Evolutionary conservation across 2,113 vertebrate species (phyloP).

Genomic region (Gallinago media): DNA sequence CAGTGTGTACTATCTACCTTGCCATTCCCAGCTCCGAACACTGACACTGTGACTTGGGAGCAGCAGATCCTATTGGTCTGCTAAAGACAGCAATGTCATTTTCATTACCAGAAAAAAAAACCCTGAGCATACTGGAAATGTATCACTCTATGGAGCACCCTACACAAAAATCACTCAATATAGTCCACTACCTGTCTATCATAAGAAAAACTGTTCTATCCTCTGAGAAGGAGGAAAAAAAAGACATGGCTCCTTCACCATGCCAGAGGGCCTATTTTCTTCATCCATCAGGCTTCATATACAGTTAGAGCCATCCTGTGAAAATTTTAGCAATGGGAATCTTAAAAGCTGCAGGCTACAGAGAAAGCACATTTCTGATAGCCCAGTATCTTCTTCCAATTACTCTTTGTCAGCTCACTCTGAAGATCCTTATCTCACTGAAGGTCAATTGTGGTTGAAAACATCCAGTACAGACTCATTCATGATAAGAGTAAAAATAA

Average conservation of each 20-base stretch:
- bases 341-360: constrained; percentile 59
- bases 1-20: background rate
- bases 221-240: background rate
- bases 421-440: constrained; percentile 40
- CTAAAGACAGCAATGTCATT: background rate
- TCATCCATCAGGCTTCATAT: constrained; percentile 22
- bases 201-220: background rate
- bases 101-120: background rate
- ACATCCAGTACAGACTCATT: constrained; percentile 55
- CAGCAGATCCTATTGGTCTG: background rate
- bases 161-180: background rate
- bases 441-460: constrained; percentile 64
- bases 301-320: constrained; percentile 32
- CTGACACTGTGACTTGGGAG: background rate
- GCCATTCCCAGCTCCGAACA: background rate
- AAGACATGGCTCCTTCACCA: background rate
- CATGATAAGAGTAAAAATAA: constrained; percentile 44
- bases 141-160: background rate
- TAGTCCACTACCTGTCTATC: background rate
- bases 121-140: background rate
- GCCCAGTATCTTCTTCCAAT: constrained; percentile 47
- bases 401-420: constrained; percentile 61
- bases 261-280: constrained; percentile 8
- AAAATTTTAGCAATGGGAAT: constrained; percentile 47
- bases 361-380: constrained; percentile 25